These are phyloP conservation scores for Drosophila rufa DNA, from an alignment of 1,140 invertebrate species.

Conservation along the genomic window DNA sequence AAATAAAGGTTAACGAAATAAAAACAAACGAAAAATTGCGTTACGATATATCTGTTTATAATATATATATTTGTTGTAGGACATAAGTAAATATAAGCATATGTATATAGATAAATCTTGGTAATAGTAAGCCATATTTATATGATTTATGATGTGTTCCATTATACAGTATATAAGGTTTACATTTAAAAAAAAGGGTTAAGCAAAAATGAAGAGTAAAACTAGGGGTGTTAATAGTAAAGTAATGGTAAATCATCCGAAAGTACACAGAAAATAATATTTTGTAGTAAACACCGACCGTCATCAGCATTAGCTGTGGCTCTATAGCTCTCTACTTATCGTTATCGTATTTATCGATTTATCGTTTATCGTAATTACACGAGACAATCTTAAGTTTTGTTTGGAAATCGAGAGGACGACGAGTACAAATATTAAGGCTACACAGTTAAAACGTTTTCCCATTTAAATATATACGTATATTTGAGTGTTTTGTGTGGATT, in stretches of 20 bases:
- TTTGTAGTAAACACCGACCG: slow-evolving; percentile 50
- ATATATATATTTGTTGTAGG: slow-evolving; percentile 72
- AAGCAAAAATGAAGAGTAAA: slow-evolving; percentile 35
- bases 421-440: slow-evolving; percentile 74
- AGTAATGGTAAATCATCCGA: slow-evolving; percentile 46
- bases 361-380: slow-evolving; percentile 6
- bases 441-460: slow-evolving; percentile 75
- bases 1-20: background rate
- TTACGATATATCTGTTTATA: slow-evolving; percentile 55
- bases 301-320: slow-evolving; percentile 20
- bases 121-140: slow-evolving; percentile 67
- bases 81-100: slow-evolving; percentile 72
- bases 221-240: slow-evolving; percentile 26
- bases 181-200: slow-evolving; percentile 15
- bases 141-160: slow-evolving; percentile 54
- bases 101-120: slow-evolving; percentile 51
- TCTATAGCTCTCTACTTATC: slow-evolving; percentile 32
- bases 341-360: slow-evolving; percentile 17
- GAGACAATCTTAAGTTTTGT: slow-evolving; percentile 17
- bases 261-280: slow-evolving; percentile 46
- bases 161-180: slow-evolving; percentile 38
- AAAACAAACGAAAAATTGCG: slow-evolving; percentile 26
- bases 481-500: slow-evolving; percentile 40
- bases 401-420: slow-evolving; percentile 64
- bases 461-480: slow-evolving; percentile 57